phyloP scores from a whole-genome alignment of 1,140 invertebrate genomes.

The Centruroides sculpturatus region DNA sequence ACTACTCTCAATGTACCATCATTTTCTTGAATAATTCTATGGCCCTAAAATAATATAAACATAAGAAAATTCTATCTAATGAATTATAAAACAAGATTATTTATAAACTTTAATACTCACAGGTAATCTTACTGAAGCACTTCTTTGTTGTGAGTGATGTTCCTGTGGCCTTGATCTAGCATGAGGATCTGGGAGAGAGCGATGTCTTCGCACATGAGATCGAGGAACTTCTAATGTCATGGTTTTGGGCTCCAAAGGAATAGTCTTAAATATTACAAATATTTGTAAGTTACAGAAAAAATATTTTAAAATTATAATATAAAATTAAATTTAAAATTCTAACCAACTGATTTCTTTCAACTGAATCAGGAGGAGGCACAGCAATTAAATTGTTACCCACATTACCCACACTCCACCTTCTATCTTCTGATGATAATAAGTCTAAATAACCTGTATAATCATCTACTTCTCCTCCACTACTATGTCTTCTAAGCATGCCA shows the following conservation, averaged over 20 bases:
- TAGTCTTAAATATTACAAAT: not conserved
- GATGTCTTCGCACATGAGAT: slow-evolving; percentile 12
- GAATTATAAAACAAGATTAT: too few relatives aligned
- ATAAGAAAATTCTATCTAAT: too few relatives aligned
- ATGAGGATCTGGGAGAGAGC: slow-evolving; percentile 16
- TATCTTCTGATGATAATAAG: not conserved
- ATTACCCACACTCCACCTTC: slow-evolving; percentile 9
- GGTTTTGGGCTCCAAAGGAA: too few relatives aligned
- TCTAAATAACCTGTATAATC: not conserved
- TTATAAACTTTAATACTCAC: slow-evolving; percentile 3
- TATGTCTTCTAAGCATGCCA: slow-evolving; percentile 34
- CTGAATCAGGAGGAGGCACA: too few relatives aligned
- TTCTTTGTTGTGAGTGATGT: slow-evolving; percentile 11
- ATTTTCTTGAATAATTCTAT: slow-evolving; percentile 54
- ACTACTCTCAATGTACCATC: slow-evolving; percentile 67
- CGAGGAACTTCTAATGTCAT: slow-evolving; percentile 7
- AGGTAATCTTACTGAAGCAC: slow-evolving; percentile 15
- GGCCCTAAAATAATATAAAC: not conserved
- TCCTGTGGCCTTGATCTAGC: slow-evolving; percentile 5
- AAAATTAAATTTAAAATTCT: too few relatives aligned
- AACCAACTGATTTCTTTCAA: not conserved
- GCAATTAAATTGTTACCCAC: not conserved
- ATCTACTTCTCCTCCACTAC: slow-evolving; percentile 15
- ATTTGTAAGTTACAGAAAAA: not conserved
- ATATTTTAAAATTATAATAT: not conserved